Evolutionary conservation across 2,113 vertebrate species (phyloP).

Genomic region (Tragelaphus strepsiceros): DNA sequence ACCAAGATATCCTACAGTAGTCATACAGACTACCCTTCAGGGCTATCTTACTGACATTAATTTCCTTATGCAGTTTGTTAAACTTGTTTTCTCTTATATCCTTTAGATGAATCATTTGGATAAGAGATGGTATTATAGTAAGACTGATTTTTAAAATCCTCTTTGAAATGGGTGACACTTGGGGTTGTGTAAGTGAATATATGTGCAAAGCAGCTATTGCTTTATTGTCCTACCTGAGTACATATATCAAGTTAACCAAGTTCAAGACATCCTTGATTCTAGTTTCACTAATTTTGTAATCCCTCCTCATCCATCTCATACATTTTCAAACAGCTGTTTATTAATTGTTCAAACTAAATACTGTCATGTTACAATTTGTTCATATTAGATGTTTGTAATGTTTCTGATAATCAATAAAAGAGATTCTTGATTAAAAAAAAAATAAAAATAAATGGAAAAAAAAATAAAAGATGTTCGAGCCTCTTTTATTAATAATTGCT

Average conservation of each 20-base stretch:
- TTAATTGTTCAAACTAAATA: no score
- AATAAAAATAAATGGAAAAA: no score
- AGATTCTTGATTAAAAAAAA: no score
- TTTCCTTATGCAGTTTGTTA: not conserved
- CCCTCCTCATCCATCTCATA: not conserved
- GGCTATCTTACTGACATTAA: not conserved
- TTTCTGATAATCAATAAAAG: no score
- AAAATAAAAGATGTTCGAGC: not conserved
- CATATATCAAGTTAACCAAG: not conserved
- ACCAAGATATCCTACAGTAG: not conserved
- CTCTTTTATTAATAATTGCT: not conserved
- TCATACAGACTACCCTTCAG: not conserved
- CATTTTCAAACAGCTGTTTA: not conserved
- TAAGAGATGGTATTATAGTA: not conserved
- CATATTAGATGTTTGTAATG: no score
- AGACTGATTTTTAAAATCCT: not conserved
- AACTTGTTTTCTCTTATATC: not conserved
- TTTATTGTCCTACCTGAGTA: not conserved
- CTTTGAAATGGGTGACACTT: not conserved
- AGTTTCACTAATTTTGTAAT: not conserved
- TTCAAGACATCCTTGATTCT: not conserved
- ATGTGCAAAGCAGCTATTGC: not conserved
- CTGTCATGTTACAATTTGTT: no score
- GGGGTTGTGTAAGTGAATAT: not conserved
- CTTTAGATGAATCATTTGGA: not conserved